Conservation (phyloP, 2,888 invertebrate species). For the Dromius quadrimaculatus region DNA sequence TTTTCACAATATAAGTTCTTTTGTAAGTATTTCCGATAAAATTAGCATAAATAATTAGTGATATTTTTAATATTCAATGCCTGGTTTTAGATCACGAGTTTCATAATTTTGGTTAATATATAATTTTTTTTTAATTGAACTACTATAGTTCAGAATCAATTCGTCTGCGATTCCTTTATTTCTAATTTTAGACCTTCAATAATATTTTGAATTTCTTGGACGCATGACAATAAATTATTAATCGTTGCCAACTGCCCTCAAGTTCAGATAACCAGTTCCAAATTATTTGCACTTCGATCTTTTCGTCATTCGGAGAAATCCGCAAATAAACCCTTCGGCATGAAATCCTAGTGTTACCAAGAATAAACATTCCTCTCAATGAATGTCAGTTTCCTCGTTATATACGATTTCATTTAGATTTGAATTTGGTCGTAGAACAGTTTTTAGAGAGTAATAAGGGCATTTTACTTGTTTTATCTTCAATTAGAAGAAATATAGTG, state of each 20-base stretch:
- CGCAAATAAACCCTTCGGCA: background rate
- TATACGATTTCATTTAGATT: background rate
- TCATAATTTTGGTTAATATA: too few relatives aligned
- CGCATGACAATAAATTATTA: constrained; percentile 5
- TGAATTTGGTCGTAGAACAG: background rate
- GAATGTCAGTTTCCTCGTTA: background rate
- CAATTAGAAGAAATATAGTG: background rate
- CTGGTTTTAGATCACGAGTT: too few relatives aligned
- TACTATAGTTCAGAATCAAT: too few relatives aligned
- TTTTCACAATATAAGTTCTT: too few relatives aligned
- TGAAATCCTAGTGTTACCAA: background rate
- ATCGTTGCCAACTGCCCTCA: constrained; percentile 15
- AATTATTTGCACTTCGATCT: constrained; percentile 10
- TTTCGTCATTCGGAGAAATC: background rate
- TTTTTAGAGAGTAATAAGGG: background rate
- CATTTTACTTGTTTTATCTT: background rate
- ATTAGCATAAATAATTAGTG: too few relatives aligned
- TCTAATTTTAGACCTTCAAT: too few relatives aligned
- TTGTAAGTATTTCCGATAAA: too few relatives aligned
- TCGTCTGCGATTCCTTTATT: too few relatives aligned
- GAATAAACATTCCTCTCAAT: background rate
- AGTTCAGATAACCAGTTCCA: constrained; percentile 19
- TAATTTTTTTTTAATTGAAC: too few relatives aligned
- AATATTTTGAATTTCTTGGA: background rate
- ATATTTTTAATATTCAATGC: too few relatives aligned